Conservation (phyloP, 1,140 invertebrate species). For the Zaprionus gabonicus region DNA sequence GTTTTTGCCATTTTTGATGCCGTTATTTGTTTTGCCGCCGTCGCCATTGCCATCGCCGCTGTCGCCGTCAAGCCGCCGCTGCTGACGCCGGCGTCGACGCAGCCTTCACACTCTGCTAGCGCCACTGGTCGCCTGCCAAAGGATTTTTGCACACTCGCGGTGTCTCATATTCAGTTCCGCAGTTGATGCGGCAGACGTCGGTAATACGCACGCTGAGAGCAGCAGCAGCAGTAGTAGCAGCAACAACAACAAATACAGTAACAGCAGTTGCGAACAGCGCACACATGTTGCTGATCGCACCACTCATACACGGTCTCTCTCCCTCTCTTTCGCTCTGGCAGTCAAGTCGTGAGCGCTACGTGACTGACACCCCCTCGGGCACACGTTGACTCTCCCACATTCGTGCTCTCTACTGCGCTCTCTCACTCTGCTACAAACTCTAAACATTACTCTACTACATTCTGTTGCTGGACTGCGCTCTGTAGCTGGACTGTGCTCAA, state of each 20-base stretch:
- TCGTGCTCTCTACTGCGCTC: conserved; percentile 4
- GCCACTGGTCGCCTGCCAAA: conserved; percentile 61
- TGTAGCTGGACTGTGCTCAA: neutral
- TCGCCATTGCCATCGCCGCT: conserved; percentile 65
- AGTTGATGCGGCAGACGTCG: conserved; percentile 57
- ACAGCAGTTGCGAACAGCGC: conserved; percentile 10
- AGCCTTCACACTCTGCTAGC: conserved; percentile 25
- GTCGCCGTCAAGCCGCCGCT: conserved; percentile 55
- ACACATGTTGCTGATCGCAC: conserved; percentile 21
- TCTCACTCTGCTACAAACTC: neutral
- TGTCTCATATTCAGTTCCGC: conserved; percentile 77
- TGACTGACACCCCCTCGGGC: neutral
- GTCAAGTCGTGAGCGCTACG: neutral
- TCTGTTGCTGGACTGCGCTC: neutral
- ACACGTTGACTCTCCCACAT: too few relatives aligned
- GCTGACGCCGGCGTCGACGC: conserved; percentile 41
- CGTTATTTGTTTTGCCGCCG: conserved; percentile 78
- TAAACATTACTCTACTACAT: too few relatives aligned
- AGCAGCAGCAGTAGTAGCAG: conserved; percentile 54
- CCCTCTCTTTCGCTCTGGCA: neutral
- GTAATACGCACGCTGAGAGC: conserved; percentile 44
- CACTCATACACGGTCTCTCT: conserved; percentile 10
- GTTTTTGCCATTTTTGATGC: conserved; percentile 64
- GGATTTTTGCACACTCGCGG: conserved; percentile 60
- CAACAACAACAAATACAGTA: conserved; percentile 37